phyloP scores from a whole-genome alignment of 2,797 vertebrate species.

The Liparis tanakae region DNA sequence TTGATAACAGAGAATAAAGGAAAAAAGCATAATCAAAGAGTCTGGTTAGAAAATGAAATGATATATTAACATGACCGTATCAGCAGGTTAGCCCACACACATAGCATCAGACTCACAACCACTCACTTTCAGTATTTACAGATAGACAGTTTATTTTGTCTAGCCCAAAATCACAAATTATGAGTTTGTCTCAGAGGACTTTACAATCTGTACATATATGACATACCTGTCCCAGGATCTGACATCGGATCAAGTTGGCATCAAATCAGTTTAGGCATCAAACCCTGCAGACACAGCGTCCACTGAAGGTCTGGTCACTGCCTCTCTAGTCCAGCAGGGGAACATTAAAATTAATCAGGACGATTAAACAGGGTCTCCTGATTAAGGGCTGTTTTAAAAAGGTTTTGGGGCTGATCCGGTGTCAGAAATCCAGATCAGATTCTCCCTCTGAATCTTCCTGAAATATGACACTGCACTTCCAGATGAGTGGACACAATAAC shows the following conservation, averaged over 20 bases:
- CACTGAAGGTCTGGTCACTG: conserved; percentile 49
- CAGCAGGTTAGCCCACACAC: conserved; percentile 68
- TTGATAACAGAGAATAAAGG: no score
- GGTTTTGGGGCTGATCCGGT: no score
- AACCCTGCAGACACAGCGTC: conserved; percentile 64
- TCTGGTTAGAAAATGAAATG: conserved; percentile 73
- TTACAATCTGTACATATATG: no score
- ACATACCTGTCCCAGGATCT: no score
- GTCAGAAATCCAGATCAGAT: no score
- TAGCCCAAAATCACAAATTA: no score
- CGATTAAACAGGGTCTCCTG: not conserved
- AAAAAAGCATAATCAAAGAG: no score
- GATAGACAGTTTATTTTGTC: conserved; percentile 39
- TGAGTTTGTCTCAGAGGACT: no score
- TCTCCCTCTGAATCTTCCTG: no score
- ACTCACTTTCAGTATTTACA: conserved; percentile 77
- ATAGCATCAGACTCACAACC: conserved; percentile 67
- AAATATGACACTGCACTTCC: no score
- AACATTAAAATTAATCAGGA: not conserved
- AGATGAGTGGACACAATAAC: not conserved
- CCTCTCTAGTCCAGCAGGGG: conserved; percentile 51
- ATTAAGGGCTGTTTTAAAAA: no score
- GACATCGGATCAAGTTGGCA: no score
- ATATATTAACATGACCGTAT: conserved; percentile 65
- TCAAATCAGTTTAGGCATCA: conserved; percentile 46